Conservation (phyloP, 2,113 vertebrate species). For the Tylochromis polylepis region DNA sequence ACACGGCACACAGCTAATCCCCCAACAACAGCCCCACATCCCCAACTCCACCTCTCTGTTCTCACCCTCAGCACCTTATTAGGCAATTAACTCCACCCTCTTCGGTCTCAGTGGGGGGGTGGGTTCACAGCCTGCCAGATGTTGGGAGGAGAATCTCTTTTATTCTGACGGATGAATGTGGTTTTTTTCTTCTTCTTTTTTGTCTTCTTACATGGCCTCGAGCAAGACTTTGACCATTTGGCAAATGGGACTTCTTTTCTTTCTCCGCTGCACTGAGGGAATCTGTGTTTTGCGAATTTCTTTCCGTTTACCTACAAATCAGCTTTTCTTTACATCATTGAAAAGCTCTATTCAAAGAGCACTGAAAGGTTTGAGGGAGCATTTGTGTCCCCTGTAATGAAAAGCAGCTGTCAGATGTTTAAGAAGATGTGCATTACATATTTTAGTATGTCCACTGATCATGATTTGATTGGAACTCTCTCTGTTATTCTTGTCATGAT, state of each 20-base stretch:
- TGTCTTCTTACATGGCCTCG: background rate
- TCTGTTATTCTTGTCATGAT: background rate
- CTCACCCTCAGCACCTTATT: conserved; percentile 49
- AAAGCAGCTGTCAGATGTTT: background rate
- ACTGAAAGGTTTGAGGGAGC: background rate
- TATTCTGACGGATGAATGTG: conserved; percentile 34
- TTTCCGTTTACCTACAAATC: background rate
- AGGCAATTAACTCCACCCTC: conserved; percentile 55
- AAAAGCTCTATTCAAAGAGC: background rate
- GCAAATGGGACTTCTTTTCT: background rate
- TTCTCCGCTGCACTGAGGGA: background rate
- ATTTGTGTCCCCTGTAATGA: background rate
- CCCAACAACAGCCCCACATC: background rate
- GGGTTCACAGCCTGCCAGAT: conserved; percentile 32
- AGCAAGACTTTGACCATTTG: background rate
- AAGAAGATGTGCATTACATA: background rate
- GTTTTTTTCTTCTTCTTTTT: background rate
- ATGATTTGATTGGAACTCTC: background rate
- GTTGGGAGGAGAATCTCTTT: conserved; percentile 31
- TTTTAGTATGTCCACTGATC: background rate
- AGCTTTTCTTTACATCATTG: background rate
- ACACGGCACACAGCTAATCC: conserved; percentile 40
- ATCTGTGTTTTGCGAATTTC: background rate
- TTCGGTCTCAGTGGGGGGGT: background rate
- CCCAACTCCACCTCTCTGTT: background rate